Conservation (phyloP, 2,797 vertebrate species). For the Neoniphon sammara region DNA sequence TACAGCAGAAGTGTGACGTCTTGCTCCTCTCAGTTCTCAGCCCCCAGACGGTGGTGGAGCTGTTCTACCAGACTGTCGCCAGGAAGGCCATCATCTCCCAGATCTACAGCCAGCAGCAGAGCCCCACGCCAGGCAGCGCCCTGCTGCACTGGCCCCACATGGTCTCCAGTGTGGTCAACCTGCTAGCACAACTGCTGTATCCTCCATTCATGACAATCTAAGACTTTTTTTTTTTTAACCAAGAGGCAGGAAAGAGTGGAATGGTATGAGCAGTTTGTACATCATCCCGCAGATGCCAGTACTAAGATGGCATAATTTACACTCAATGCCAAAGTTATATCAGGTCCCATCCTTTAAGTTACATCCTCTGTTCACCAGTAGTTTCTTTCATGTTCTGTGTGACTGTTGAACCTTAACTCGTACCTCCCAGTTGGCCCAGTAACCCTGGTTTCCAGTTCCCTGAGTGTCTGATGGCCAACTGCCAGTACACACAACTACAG, state of each 20-base stretch:
- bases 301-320: too few species aligned
- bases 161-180: slow-evolving; percentile 84
- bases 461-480: slow-evolving; percentile 94
- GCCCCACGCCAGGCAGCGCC: slow-evolving; percentile 24
- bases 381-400: neutral
- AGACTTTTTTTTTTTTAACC: too few species aligned
- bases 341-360: neutral
- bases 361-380: neutral
- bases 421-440: slow-evolving; percentile 89
- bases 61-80: slow-evolving; percentile 92
- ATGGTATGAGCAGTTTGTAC: too few species aligned
- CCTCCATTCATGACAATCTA: slow-evolving; percentile 52
- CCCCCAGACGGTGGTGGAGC: slow-evolving; percentile 92
- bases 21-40: slow-evolving; percentile 78
- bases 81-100: slow-evolving; percentile 87
- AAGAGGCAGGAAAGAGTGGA: too few species aligned
- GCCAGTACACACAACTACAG: slow-evolving; percentile 95
- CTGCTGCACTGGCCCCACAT: slow-evolving; percentile 89
- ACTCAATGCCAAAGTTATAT: too few species aligned
- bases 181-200: slow-evolving; percentile 94
- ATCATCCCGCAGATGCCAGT: neutral
- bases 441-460: slow-evolving; percentile 93
- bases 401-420: slow-evolving; percentile 51
- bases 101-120: slow-evolving; percentile 84
- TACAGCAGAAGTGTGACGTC: neutral